Percentiles rank a stretch among this genome's conserved stretches.
phyloP scores from a whole-genome alignment of 2,888 invertebrate species.

The Therioaphis trifolii region DNA sequence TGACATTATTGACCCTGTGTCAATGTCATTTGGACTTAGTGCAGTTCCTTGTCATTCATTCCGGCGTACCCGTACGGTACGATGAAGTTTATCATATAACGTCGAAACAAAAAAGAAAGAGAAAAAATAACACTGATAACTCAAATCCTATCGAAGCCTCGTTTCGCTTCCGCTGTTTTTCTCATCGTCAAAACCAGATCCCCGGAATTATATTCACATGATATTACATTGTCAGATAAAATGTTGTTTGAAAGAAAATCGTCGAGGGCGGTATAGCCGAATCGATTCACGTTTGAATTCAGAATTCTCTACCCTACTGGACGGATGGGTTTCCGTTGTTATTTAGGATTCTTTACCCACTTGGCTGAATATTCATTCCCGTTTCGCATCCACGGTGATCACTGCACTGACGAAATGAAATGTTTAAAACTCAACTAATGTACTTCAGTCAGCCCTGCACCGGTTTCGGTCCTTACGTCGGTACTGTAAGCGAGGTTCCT shows the following conservation, averaged over 20 bases:
- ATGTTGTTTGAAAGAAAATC: not conserved
- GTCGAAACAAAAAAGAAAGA: not conserved
- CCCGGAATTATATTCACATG: not conserved
- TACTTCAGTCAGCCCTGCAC: no score
- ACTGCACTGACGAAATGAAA: no score
- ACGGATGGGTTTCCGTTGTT: no score
- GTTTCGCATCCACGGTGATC: no score
- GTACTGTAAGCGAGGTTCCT: no score
- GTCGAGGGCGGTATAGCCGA: no score
- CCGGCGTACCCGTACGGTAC: not conserved
- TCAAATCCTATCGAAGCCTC: not conserved
- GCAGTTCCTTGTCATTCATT: not conserved
- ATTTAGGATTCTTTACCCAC: no score
- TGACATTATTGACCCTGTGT: slow-evolving; percentile 1
- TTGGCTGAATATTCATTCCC: no score
- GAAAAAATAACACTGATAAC: not conserved
- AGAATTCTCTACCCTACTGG: no score
- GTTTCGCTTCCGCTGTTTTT: not conserved
- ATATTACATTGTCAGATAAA: not conserved
- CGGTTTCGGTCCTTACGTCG: no score
- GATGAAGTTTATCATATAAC: not conserved
- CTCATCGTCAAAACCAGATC: not conserved
- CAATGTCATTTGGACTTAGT: slow-evolving; percentile 7
- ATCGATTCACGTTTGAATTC: no score
- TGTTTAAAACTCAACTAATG: no score